A percentile compares a stretch with the other conserved stretches of the same genome.
These are phyloP conservation scores for Argentina silus DNA, from an alignment of 2,797 vertebrate species.

Conservation along the genomic window DNA sequence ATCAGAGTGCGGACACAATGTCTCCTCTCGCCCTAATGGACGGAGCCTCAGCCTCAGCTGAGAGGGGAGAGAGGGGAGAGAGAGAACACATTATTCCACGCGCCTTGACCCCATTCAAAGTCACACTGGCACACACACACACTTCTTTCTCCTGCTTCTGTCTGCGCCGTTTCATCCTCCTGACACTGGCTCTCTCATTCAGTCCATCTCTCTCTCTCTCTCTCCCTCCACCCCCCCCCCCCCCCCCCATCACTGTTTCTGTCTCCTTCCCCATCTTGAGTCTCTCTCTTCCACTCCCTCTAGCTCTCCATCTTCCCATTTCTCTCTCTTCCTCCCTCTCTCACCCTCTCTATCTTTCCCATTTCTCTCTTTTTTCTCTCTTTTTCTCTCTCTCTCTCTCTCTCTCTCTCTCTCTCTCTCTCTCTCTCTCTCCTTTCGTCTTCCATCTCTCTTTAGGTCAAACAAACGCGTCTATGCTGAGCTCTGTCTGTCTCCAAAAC, in stretches of 20 bases:
- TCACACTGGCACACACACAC: slow-evolving; percentile 48
- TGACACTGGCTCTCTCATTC: neutral
- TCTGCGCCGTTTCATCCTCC: neutral
- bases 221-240: slow-evolving; percentile 26
- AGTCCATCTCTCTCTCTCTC: slow-evolving; percentile 55
- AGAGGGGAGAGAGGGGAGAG: slow-evolving; percentile 62
- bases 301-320: slow-evolving; percentile 14
- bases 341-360: neutral
- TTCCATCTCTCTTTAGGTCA: neutral
- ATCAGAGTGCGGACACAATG: slow-evolving; percentile 85
- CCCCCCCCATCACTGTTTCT: slow-evolving; percentile 44
- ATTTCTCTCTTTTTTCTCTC: neutral
- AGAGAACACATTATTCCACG: slow-evolving; percentile 76
- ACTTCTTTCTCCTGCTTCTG: neutral
- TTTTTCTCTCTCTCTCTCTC: neutral
- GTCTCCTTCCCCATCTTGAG: slow-evolving; percentile 46
- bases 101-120: slow-evolving; percentile 78
- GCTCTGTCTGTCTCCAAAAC: neutral
- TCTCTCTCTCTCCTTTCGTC: neutral
- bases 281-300: slow-evolving; percentile 26
- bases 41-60: slow-evolving; percentile 70
- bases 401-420: neutral
- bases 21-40: slow-evolving; percentile 77
- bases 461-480: neutral
- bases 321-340: neutral